phyloP scores from a whole-genome alignment of 2,888 invertebrate genomes.

The Teleiodes luculella region DNA sequence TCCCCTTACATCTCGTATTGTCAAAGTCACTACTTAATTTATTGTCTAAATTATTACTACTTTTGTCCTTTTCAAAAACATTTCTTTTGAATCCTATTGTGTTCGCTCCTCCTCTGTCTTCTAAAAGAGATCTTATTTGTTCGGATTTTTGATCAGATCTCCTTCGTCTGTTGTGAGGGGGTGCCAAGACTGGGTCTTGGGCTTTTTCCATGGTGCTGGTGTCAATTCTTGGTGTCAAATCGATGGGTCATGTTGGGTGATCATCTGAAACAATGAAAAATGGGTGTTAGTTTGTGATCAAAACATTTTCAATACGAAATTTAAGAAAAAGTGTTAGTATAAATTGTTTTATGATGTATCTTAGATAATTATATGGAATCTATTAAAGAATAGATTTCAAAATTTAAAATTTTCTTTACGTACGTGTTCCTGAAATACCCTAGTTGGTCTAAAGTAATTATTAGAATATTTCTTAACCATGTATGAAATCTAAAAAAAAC shows the following conservation, averaged over 20 bases:
- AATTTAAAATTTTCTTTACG: too few relatives aligned
- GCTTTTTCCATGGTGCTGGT: conserved; percentile 47
- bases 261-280: conserved; percentile 64
- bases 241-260: conserved; percentile 53
- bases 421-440: too few relatives aligned
- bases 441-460: too few relatives aligned
- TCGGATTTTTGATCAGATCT: conserved; percentile 59
- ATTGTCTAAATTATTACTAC: conserved; percentile 22
- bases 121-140: conserved; percentile 40
- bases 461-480: too few relatives aligned
- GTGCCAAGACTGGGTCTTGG: conserved; percentile 36
- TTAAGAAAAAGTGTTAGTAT: too few relatives aligned
- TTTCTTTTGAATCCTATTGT: conserved; percentile 28
- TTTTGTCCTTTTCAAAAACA: conserved; percentile 34
- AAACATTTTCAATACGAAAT: too few relatives aligned
- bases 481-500: too few relatives aligned
- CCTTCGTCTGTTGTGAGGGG: conserved; percentile 52
- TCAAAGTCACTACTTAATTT: conserved; percentile 30
- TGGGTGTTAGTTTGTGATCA: too few relatives aligned
- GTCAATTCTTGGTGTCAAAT: conserved; percentile 54
- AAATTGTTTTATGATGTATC: too few relatives aligned
- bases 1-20: conserved; percentile 45
- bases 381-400: too few relatives aligned
- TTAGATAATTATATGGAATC: too few relatives aligned
- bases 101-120: conserved; percentile 62